Base-by-base conservation (phyloP, 2,113 vertebrate species). In the Azemiops feae region DNA sequence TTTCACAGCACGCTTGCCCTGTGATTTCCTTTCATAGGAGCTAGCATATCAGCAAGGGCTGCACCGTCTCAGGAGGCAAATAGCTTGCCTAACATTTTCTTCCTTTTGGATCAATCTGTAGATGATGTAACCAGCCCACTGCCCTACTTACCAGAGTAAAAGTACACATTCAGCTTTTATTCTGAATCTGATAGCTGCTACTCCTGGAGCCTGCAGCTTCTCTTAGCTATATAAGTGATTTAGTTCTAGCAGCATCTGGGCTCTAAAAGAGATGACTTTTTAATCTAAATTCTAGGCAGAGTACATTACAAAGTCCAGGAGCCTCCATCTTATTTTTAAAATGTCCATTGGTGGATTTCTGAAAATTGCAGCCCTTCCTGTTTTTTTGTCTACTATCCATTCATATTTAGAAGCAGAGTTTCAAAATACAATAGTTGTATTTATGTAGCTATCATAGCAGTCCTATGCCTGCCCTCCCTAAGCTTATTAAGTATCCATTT, bases 61-160 rank as follows among this genome's bases (percentile, higher is more conserved):
- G 1, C 45, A 25, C 23, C 30, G 39, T 60, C 43, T n/a, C 47
- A 47, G 4, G 16, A 90, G 58, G 47, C 3, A 50, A 69, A 34
- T 91, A 95, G 88, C 74, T 50, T 34, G 14, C 92, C 53, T 94
- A 88, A 93, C 45, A 91, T 93, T 60, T 60, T 47, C 22, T 94
- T 69, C 88, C 0, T 0, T 88, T 94, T 88, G 94, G 47, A 60
- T 94, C 92, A 43, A 93, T 95, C 88, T 92, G 34, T 34, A 1
- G 34, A 69, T n/a, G 30, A 9, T 92, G 18, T 85, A 89, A 92
- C 94, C 94, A 10, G 52, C 89, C 23, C 27, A 69, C 52, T 94
- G 93, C 94, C 91, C 4, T 96, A 93, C 95, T 92, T 96, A 90
- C 87, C 57, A 30, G 91, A 85, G 22, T 94, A 91, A 94, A 74